Evolutionary conservation across 2,113 vertebrate genomes (phyloP).

Genomic region (Apodemus speciosus): DNA sequence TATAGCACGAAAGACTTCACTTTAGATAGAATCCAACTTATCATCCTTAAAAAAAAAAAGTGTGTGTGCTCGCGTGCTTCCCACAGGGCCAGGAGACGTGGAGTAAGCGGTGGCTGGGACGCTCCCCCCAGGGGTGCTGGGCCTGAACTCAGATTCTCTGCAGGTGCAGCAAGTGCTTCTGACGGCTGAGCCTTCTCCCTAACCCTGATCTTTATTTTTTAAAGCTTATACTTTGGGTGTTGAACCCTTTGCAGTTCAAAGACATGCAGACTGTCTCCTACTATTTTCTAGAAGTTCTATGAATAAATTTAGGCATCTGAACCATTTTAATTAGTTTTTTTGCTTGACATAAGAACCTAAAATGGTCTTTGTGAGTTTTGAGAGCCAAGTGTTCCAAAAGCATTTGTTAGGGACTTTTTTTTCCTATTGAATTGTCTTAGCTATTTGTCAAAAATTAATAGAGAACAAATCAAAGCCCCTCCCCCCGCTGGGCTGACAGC

Average conservation of each 20-base stretch:
- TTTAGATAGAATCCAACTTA: slow-evolving; percentile 13
- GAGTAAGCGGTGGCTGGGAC: neutral
- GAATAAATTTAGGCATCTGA: neutral
- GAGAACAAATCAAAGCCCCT: neutral
- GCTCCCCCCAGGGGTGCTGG: neutral
- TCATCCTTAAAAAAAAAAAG: neutral
- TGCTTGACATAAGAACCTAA: neutral
- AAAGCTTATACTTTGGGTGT: neutral
- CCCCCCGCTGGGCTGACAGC: neutral
- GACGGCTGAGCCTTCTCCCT: neutral
- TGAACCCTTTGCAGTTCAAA: neutral
- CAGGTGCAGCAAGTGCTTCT: too few species aligned
- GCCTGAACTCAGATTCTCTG: neutral
- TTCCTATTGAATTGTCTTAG: neutral
- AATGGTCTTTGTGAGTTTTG: neutral
- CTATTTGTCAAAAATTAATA: neutral
- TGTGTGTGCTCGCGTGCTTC: too few species aligned
- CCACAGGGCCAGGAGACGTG: neutral
- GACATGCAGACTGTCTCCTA: neutral
- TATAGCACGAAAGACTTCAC: neutral
- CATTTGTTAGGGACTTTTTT: neutral
- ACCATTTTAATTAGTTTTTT: neutral
- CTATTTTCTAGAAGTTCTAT: neutral
- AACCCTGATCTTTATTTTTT: neutral
- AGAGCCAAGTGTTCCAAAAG: neutral